phyloP scores from a whole-genome alignment of 2,797 vertebrate genomes.

The Centropyge bicolor region DNA sequence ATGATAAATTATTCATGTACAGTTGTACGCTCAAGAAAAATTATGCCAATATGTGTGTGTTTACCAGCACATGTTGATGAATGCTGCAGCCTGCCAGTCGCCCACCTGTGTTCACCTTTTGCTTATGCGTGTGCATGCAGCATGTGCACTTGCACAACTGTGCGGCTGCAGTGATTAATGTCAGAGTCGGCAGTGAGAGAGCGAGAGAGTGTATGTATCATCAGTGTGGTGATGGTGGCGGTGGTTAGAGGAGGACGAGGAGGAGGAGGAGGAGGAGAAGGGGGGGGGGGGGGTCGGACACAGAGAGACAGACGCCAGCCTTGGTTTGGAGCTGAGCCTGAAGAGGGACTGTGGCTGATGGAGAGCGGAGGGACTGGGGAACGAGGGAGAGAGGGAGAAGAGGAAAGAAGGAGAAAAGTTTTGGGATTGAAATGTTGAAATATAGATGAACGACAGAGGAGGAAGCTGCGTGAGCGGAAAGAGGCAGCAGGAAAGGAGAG shows the following conservation, averaged over 20 bases:
- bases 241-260: conserved; percentile 63
- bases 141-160: conserved; percentile 58
- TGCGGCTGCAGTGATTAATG: conserved; percentile 70
- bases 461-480: conserved; percentile 29
- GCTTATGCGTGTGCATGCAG: conserved; percentile 22
- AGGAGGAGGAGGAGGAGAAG: conserved; percentile 49
- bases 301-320: conserved; percentile 82
- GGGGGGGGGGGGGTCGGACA: conserved; percentile 59
- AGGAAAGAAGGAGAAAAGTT: conserved; percentile 46
- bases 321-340: conserved; percentile 82
- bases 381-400: conserved; percentile 50
- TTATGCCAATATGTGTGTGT: conserved; percentile 44
- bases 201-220: conserved; percentile 68
- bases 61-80: conserved; percentile 54
- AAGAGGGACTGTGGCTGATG: conserved; percentile 78
- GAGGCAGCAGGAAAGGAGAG: conserved; percentile 26
- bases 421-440: conserved; percentile 42
- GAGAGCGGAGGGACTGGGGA: conserved; percentile 64
- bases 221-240: conserved; percentile 69
- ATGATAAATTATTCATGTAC: conserved; percentile 68
- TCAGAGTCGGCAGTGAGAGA: conserved; percentile 46
- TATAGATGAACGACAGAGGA: conserved; percentile 48
- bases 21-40: conserved; percentile 42
- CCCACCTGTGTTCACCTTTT: conserved; percentile 69
- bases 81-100: conserved; percentile 51